These are phyloP conservation scores for Chouioia cunea DNA, from an alignment of 2,888 invertebrate species.

Conservation along the genomic window DNA sequence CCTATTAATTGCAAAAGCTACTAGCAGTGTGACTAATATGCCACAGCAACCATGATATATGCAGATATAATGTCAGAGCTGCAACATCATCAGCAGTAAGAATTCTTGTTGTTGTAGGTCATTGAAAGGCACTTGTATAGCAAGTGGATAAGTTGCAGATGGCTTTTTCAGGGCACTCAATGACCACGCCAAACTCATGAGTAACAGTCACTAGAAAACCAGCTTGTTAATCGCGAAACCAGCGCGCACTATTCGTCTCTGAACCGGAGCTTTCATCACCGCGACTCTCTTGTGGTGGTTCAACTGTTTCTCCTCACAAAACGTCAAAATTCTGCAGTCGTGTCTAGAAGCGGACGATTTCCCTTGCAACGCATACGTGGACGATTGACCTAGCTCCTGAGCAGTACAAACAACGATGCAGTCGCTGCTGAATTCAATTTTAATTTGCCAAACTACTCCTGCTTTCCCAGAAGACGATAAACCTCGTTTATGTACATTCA, in stretches of 20 bases:
- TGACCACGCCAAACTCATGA: slow-evolving; percentile 19
- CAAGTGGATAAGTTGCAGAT: slow-evolving; percentile 1
- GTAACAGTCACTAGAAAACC: background rate
- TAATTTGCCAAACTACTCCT: no score
- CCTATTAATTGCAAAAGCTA: background rate
- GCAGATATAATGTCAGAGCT: background rate
- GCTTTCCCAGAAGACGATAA: no score
- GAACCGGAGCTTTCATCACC: background rate
- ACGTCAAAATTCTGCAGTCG: background rate
- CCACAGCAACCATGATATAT: slow-evolving; percentile 2
- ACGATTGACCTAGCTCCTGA: no score
- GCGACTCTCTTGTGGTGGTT: background rate
- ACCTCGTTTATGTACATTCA: background rate
- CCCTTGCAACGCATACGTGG: background rate
- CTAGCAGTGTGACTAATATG: slow-evolving; percentile 1
- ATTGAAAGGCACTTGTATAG: slow-evolving; percentile 22
- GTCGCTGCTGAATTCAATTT: no score
- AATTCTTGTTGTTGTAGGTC: slow-evolving; percentile 13
- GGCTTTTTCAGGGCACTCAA: background rate
- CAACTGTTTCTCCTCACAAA: background rate
- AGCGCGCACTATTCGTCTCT: background rate
- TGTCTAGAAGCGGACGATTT: no score
- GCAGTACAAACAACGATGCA: no score
- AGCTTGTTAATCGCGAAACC: background rate
- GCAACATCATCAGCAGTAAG: background rate